Percentiles rank a stretch among this genome's conserved stretches.
Evolutionary conservation across 1,140 invertebrate species (phyloP).

Genomic region (Plectrocnemia conspersa): DNA sequence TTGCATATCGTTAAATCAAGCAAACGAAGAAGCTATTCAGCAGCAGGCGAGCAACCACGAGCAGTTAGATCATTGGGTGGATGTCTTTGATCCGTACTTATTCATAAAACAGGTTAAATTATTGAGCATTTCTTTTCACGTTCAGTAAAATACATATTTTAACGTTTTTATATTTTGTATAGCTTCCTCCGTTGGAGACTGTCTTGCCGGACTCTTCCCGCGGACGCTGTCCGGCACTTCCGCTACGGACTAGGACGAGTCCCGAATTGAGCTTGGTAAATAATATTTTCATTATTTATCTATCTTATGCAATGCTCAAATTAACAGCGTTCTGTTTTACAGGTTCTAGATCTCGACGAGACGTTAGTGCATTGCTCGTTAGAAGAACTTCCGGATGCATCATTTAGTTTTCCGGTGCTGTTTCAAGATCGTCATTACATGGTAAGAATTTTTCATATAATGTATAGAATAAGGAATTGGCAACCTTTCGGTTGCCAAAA

Average conservation of each 20-base stretch:
- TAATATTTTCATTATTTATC: slow-evolving; percentile 34
- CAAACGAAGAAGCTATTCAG: slow-evolving; percentile 46
- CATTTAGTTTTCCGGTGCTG: slow-evolving; percentile 89
- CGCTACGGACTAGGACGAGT: slow-evolving; percentile 87
- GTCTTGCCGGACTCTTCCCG: slow-evolving; percentile 73
- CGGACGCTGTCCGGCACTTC: slow-evolving; percentile 82
- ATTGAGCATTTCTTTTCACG: neutral
- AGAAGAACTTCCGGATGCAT: slow-evolving; percentile 85
- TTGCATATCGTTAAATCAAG: slow-evolving; percentile 18
- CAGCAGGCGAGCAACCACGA: slow-evolving; percentile 46
- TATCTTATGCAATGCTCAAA: neutral
- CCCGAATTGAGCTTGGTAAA: slow-evolving; percentile 90
- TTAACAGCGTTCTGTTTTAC: slow-evolving; percentile 22
- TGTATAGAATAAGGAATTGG: no score
- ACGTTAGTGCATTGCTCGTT: slow-evolving; percentile 94
- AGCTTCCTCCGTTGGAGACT: slow-evolving; percentile 73
- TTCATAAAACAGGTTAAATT: slow-evolving; percentile 70
- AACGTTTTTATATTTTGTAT: slow-evolving; percentile 33
- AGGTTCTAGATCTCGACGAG: slow-evolving; percentile 75
- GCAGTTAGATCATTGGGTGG: slow-evolving; percentile 67
- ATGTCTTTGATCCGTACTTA: slow-evolving; percentile 82
- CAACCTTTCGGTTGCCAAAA: no score
- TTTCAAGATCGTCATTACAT: slow-evolving; percentile 86
- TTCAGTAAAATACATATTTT: slow-evolving; percentile 4
- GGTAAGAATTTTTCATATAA: slow-evolving; percentile 36